phyloP scores from a whole-genome alignment of 2,797 vertebrate genomes.

The Bufotes viridis region DNA sequence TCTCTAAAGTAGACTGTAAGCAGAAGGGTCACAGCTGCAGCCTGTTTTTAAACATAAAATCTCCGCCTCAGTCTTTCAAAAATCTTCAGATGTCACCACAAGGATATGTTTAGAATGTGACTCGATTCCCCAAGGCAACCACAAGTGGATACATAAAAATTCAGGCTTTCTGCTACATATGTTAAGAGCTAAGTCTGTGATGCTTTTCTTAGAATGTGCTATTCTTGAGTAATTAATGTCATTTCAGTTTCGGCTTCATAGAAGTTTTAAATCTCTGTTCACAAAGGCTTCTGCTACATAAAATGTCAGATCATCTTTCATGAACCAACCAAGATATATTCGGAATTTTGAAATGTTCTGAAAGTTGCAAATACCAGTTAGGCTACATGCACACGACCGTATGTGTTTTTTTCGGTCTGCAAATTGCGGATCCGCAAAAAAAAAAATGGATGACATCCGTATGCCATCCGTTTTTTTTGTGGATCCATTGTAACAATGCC shows the following conservation, averaged over 20 bases:
- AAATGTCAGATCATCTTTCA: not conserved
- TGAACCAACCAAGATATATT: not conserved
- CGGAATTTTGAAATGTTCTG: not conserved
- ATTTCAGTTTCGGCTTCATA: not conserved
- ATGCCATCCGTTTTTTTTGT: no score
- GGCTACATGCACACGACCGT: no score
- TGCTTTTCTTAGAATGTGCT: slow-evolving; percentile 40
- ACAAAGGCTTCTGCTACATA: slow-evolving; percentile 4
- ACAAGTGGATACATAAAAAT: slow-evolving; percentile 57
- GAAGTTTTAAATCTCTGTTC: slow-evolving; percentile 27
- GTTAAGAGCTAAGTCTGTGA: slow-evolving; percentile 8
- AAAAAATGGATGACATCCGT: no score
- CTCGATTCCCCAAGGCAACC: slow-evolving; percentile 51
- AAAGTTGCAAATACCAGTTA: not conserved
- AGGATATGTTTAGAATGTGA: slow-evolving; percentile 60
- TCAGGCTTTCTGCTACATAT: slow-evolving; percentile 45
- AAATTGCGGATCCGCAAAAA: no score
- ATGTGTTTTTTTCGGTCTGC: no score
- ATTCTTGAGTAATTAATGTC: slow-evolving; percentile 41
- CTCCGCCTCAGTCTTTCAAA: slow-evolving; percentile 54
- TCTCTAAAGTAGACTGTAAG: slow-evolving; percentile 43
- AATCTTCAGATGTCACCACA: slow-evolving; percentile 58
- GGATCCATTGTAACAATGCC: no score
- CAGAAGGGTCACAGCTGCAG: slow-evolving; percentile 59
- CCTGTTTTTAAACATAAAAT: slow-evolving; percentile 54